These are phyloP conservation scores for Amblyopsis hoosieri DNA, from an alignment of 2,797 vertebrate genomes.

Conservation along the genomic window DNA sequence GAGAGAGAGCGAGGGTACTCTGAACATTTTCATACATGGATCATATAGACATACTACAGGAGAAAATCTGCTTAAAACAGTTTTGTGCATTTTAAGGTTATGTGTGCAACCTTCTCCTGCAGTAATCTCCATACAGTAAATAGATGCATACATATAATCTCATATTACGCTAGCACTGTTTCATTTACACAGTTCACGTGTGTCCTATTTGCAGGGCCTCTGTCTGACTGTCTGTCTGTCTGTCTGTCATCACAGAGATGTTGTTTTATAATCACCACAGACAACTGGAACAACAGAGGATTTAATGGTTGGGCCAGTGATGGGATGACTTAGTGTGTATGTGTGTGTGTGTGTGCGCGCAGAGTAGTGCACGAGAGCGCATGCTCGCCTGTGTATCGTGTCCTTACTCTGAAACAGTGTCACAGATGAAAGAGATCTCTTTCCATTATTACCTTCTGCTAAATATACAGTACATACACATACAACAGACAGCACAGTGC, in stretches of 20 bases:
- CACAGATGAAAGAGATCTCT: slow-evolving; percentile 29
- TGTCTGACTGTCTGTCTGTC: slow-evolving; percentile 28
- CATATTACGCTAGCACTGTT: slow-evolving; percentile 14
- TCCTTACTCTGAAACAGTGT: slow-evolving; percentile 23
- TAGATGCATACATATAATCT: background rate
- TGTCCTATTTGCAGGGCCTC: slow-evolving; percentile 31
- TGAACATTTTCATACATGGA: no score
- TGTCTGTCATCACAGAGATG: slow-evolving; percentile 15
- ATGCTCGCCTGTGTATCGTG: slow-evolving; percentile 12
- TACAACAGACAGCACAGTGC: background rate
- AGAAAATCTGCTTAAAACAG: no score
- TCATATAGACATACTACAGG: no score
- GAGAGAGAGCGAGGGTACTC: no score
- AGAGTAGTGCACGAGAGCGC: background rate
- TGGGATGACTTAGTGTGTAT: slow-evolving; percentile 16
- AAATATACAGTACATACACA: background rate
- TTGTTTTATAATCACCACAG: slow-evolving; percentile 53
- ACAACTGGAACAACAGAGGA: slow-evolving; percentile 70
- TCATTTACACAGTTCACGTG: slow-evolving; percentile 48
- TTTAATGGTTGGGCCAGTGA: slow-evolving; percentile 57
- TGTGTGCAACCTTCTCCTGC: no score
- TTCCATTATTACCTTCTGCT: slow-evolving; percentile 10
- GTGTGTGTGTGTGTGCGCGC: slow-evolving; percentile 13
- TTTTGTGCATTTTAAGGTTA: no score
- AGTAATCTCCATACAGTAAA: no score